phyloP scores from a whole-genome alignment of 2,113 vertebrate genomes.

The Zootoca vivipara region DNA sequence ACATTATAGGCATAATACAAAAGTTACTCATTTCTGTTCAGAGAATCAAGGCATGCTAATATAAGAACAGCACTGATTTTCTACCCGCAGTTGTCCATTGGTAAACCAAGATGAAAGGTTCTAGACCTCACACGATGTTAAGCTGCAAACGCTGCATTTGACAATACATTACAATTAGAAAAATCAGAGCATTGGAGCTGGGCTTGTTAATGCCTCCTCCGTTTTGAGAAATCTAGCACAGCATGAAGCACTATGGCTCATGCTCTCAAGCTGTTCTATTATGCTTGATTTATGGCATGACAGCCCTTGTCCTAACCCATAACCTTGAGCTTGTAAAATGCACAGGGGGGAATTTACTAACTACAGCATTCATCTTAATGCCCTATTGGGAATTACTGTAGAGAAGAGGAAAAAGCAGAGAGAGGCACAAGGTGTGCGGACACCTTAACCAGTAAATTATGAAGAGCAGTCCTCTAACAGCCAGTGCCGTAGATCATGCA shows the following conservation, averaged over 20 bases:
- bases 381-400: slow-evolving; percentile 56
- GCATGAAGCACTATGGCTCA: slow-evolving; percentile 65
- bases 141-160: background rate
- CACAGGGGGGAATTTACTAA: slow-evolving; percentile 73
- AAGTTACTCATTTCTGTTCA: background rate
- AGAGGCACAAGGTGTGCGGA: slow-evolving; percentile 5
- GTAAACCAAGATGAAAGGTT: background rate
- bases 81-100: background rate
- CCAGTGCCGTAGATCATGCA: slow-evolving; percentile 38
- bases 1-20: background rate
- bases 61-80: background rate
- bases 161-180: background rate
- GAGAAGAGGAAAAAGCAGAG: slow-evolving; percentile 19
- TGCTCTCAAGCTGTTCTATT: slow-evolving; percentile 78
- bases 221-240: slow-evolving; percentile 65
- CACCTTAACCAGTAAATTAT: slow-evolving; percentile 55
- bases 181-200: background rate
- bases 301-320: slow-evolving; percentile 72
- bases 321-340: slow-evolving; percentile 80
- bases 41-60: background rate
- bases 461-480: slow-evolving; percentile 39
- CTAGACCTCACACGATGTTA: background rate
- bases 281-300: slow-evolving; percentile 84
- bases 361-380: slow-evolving; percentile 56
- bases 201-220: slow-evolving; percentile 27